Evolutionary conservation across 1,140 invertebrate genomes (phyloP).

Genomic region (Holcopasites calliopsidis): DNA sequence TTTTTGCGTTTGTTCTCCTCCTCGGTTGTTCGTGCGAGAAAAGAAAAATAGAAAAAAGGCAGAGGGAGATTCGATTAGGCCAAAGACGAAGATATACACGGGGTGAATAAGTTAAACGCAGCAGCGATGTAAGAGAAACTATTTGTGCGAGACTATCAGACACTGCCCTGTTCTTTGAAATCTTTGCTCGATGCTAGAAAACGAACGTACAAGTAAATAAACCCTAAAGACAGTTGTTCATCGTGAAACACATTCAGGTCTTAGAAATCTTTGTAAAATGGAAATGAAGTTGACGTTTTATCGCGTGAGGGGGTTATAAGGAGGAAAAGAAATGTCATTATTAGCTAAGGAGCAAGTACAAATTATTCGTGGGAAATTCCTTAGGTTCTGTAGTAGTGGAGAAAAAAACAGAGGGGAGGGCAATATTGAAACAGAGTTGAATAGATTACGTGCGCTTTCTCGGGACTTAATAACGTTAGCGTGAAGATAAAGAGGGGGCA

Average conservation of each 20-base stretch:
- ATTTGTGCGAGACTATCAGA: constrained; percentile 26
- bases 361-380: constrained; percentile 73
- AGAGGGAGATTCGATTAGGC: constrained; percentile 15
- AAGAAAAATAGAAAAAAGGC: background rate
- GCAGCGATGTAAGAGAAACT: background rate
- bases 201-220: constrained; percentile 69
- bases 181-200: constrained; percentile 50
- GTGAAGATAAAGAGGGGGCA: background rate
- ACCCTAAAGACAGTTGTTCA: constrained; percentile 66
- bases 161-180: constrained; percentile 56
- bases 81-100: constrained; percentile 15
- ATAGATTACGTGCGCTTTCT: constrained; percentile 52
- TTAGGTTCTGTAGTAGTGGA: constrained; percentile 63
- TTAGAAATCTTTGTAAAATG: constrained; percentile 71
- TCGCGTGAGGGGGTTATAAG: constrained; percentile 55
- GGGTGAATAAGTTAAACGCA: background rate
- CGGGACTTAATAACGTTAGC: constrained; percentile 23
- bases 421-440: constrained; percentile 48
- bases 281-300: constrained; percentile 70
- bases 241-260: constrained; percentile 75
- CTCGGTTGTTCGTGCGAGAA: constrained; percentile 5
- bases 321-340: constrained; percentile 75
- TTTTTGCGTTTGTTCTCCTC: constrained; percentile 3
- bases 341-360: constrained; percentile 79
- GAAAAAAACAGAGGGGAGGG: constrained; percentile 50